Base-by-base conservation (phyloP, 1,140 invertebrate species). In the Drosophila nigromelanica region DNA sequence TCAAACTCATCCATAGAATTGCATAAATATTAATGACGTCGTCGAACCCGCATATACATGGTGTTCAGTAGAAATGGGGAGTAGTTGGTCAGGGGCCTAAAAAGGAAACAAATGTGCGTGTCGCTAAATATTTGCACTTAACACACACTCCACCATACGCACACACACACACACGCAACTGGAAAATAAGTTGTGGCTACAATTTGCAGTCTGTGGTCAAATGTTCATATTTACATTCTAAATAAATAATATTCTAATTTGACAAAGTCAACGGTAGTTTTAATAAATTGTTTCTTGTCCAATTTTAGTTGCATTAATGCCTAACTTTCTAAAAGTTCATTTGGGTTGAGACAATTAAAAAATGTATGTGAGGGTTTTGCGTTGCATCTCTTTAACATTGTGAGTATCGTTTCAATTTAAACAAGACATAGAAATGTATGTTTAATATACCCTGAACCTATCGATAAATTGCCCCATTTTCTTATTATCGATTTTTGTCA, bases 181-280 rank as follows among this genome's bases (percentile, higher is more conserved):
- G 51, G 30, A 62, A 78, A 73, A 60, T 64, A 73, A 76, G 59
- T 59, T 76, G 80, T 12, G 62, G 42, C 61, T 63, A 73, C 86
- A 82, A 86, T 87, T 85, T 87, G 63, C 51, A 60, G 76, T 77
- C 85, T 89, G 83, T 77, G 83, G 83, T 77, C 77, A 64, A 62
- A 73, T 75, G 76, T 83, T 89, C 83, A 89, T 89, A 89, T 89
- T 89, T 89, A 89, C 83, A 83, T 77, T 89, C 80, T 89, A 89
- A 89, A 89, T 89, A 89, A 89, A 89, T 89, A 89, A 89, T 89
- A 89, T 89, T 89, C 83, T 89, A 89, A 89, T 89, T 89, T 89
- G 83, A 89, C 83, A 89, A 89, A 89, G 85, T 69, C 89, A 83
- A 89, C 73, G 79, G 76, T 66, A 87, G 78, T 83, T 87, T 89